Base-by-base conservation (phyloP, 2,888 invertebrate genomes). In the Axea sp. region DNA sequence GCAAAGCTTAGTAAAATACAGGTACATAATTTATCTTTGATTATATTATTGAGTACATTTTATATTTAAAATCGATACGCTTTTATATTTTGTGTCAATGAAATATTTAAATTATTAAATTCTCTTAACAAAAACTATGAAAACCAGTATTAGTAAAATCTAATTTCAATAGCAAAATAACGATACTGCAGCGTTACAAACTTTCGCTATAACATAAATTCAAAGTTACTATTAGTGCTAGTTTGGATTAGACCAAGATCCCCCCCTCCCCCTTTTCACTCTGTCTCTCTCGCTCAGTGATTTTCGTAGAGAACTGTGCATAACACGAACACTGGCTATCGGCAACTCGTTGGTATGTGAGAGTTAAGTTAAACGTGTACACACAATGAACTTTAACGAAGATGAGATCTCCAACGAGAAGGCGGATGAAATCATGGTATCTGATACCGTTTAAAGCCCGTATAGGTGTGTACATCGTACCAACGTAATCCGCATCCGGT, bases 381-480 rank as follows among this genome's bases (percentile, higher is more conserved):
- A 72, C 22, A 72, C 51, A 72, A 49, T 59, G 59, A 55, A 51
- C 57, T 64, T 55, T 53, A 51, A 71, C 53, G 57, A 37, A 49
- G 72, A 72, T 37, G 59, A 65, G 57, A 72, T 65, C 59, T 65
- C 22, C 24, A 45, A 59, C 43, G 57, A 43, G 57, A 72, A 59
- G 57, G 57, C 57, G 64, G 57, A 72, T 57, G 72, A 59, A 64
- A 72, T 57, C 72, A 57, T 51, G 57, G 57, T 47, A 72, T 72
- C 57, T 57, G 72, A 57, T 72, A 72, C 65, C 49, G 59, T 57
- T 65, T 51, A 53, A 65, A 64, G 51, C 45, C 37, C 45, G 59
- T 57, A 57, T 57, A 64, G 49, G 57, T 35, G 57, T 35, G 57
- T 57, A 49, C 64, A 28, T 33, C 57, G 62, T 47, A 39, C 19